phyloP scores from a whole-genome alignment of 2,113 vertebrate genomes.

The Ctenodactylus gundi region DNA sequence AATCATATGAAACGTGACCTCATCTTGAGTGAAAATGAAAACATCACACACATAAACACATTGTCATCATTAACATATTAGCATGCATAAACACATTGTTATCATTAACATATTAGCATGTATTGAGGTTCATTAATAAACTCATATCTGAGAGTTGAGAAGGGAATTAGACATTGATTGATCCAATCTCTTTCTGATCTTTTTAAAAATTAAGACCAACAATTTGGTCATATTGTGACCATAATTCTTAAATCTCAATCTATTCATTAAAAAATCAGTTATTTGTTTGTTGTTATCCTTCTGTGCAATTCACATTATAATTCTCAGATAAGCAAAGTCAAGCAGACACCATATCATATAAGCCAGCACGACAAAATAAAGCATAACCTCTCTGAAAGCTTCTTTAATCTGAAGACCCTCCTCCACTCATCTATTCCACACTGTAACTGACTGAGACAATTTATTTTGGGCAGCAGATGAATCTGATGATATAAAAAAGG shows the following conservation, averaged over 20 bases:
- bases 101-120: neutral
- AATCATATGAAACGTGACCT: slow-evolving; percentile 3
- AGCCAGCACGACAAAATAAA: neutral
- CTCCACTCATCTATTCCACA: neutral
- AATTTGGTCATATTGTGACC: neutral
- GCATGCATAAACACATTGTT: neutral
- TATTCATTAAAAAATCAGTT: neutral
- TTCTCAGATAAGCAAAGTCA: neutral
- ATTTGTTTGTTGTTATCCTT: neutral
- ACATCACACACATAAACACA: no score
- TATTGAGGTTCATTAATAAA: neutral
- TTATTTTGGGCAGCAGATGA: slow-evolving; percentile 40
- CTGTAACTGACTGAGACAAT: neutral
- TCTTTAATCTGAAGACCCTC: neutral
- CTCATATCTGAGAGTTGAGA: neutral
- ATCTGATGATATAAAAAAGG: neutral
- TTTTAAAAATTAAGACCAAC: neutral
- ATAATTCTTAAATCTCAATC: neutral
- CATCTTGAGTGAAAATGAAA: neutral
- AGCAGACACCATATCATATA: neutral
- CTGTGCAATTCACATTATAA: neutral
- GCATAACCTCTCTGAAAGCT: neutral
- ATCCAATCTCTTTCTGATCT: neutral
- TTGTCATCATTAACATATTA: neutral
- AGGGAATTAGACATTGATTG: neutral